Percentiles rank a stretch among this genome's conserved stretches.
Evolutionary conservation across 1,140 invertebrate species (phyloP).

Genomic region (Ruditapes philippinarum): DNA sequence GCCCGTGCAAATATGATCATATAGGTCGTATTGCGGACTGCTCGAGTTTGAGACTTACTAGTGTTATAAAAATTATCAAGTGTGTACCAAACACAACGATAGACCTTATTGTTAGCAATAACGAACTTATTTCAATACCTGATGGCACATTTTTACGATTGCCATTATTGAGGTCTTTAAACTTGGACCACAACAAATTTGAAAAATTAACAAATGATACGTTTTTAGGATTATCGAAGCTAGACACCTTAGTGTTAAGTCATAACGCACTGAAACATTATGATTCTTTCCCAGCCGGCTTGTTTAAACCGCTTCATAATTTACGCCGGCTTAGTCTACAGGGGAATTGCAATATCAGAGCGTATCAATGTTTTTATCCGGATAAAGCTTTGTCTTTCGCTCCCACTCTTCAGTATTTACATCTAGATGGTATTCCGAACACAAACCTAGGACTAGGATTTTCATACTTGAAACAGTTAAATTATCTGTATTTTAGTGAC

Average conservation of each 20-base stretch:
- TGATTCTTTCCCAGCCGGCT: not conserved
- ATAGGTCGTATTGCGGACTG: not conserved
- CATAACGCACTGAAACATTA: not conserved
- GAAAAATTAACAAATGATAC: not conserved
- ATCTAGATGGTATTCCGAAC: not conserved
- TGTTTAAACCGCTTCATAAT: not conserved
- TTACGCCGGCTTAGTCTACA: not conserved
- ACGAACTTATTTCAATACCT: not conserved
- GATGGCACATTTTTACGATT: not conserved
- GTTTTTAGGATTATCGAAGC: not conserved
- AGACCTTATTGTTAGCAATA: not conserved
- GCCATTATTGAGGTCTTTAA: not conserved
- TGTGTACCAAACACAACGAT: not conserved
- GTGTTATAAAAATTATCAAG: not conserved
- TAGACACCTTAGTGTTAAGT: not conserved
- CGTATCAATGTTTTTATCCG: not conserved
- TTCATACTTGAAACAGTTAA: not conserved
- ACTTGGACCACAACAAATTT: not conserved
- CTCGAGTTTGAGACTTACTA: not conserved
- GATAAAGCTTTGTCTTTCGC: not conserved
- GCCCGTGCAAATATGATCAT: not conserved
- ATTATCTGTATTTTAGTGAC: not conserved
- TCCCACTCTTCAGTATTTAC: not conserved
- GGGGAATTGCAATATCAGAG: not conserved
- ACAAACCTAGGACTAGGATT: not conserved